These are phyloP conservation scores for Catocala fraxini DNA, from an alignment of 2,888 invertebrate genomes.

Conservation along the genomic window DNA sequence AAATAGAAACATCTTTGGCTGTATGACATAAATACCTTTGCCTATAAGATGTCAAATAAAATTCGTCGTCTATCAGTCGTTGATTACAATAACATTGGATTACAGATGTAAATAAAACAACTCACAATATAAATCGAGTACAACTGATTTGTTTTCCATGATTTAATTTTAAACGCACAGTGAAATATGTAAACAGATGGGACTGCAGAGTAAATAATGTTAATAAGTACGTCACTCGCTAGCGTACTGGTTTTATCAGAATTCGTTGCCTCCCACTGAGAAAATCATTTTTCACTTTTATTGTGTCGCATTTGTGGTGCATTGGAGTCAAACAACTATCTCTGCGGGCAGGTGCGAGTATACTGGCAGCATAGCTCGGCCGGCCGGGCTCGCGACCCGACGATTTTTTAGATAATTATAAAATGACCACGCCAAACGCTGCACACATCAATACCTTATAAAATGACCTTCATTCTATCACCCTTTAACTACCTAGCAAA, in stretches of 20 bases:
- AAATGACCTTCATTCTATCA: conserved; percentile 75
- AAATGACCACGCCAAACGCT: conserved; percentile 76
- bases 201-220: conserved; percentile 36
- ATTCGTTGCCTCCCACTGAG: conserved; percentile 47
- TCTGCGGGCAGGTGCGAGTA: conserved; percentile 61
- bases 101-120: conserved; percentile 37
- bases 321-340: conserved; percentile 58
- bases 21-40: conserved; percentile 35
- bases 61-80: conserved; percentile 21
- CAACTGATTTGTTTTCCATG: conserved; percentile 36
- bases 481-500: conserved; percentile 52
- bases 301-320: conserved; percentile 38
- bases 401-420: conserved; percentile 78
- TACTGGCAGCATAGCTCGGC: conserved; percentile 54
- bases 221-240: conserved; percentile 47
- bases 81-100: conserved; percentile 20
- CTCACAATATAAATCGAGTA: conserved; percentile 21
- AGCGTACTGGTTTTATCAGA: conserved; percentile 25
- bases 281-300: conserved; percentile 26
- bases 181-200: conserved; percentile 33
- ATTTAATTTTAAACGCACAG: conserved; percentile 36
- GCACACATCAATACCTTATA: conserved; percentile 61
- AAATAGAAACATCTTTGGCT: conserved; percentile 19
- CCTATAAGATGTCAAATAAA: conserved; percentile 31
- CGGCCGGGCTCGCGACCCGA: conserved; percentile 68